Percentiles rank a stretch among this genome's conserved stretches.
phyloP scores from a whole-genome alignment of 2,888 invertebrate genomes.

The Meganola albula region DNA sequence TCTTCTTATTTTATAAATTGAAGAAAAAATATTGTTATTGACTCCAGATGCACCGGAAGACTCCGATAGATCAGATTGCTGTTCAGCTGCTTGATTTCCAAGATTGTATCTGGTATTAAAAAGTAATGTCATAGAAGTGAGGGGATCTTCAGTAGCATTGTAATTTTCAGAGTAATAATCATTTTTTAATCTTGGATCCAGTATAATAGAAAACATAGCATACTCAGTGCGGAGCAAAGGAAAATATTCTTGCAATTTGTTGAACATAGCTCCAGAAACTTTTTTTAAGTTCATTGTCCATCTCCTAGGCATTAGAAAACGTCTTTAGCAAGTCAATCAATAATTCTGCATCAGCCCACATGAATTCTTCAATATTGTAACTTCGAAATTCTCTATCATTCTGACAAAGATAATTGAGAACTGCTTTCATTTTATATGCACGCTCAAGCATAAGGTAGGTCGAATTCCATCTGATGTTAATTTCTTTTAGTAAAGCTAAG shows the following conservation, averaged over 20 bases:
- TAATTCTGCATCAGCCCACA: slow-evolving; percentile 1
- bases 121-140: too few species aligned
- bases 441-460: slow-evolving; percentile 2
- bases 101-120: too few species aligned
- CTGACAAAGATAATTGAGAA: slow-evolving; percentile 3
- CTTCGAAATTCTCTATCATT: slow-evolving; percentile 2
- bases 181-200: slow-evolving; percentile 8
- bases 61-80: slow-evolving; percentile 1
- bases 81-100: too few species aligned
- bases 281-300: slow-evolving; percentile 6
- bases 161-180: slow-evolving; percentile 8
- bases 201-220: slow-evolving; percentile 8
- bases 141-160: too few species aligned
- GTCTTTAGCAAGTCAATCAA: slow-evolving; percentile 3
- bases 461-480: slow-evolving; percentile 2
- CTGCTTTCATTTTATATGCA: background rate
- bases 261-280: slow-evolving; percentile 6
- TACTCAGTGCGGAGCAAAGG: slow-evolving; percentile 5
- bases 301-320: slow-evolving; percentile 4
- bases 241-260: slow-evolving; percentile 7
- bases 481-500: slow-evolving; percentile 1
- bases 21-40: background rate
- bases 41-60: background rate
- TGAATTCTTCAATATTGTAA: slow-evolving; percentile 2
- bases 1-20: background rate